Conservation (phyloP, 2,113 vertebrate genomes). For the Erpornis zantholeuca region DNA sequence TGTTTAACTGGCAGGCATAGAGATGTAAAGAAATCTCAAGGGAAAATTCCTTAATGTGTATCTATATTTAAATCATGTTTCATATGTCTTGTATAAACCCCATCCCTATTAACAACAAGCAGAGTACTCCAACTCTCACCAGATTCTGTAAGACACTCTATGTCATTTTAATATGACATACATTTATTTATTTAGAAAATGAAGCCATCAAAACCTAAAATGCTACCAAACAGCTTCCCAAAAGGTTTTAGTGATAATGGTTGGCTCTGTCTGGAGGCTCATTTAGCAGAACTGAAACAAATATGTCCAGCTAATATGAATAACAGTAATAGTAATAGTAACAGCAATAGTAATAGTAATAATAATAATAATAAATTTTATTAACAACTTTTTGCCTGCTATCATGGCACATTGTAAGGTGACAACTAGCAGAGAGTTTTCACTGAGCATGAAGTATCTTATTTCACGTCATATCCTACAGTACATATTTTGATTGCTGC, state of each 20-base stretch:
- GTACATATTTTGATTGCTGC: not conserved
- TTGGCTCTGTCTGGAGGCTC: not conserved
- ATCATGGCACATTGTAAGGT: not conserved
- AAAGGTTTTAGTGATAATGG: not conserved
- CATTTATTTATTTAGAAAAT: not conserved
- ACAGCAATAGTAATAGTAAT: too few species aligned
- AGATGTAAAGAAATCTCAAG: not conserved
- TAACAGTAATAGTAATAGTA: too few species aligned
- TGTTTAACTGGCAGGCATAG: not conserved
- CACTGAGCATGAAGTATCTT: not conserved
- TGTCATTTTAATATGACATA: not conserved
- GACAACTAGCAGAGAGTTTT: not conserved
- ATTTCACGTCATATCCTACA: not conserved
- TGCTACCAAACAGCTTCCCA: not conserved
- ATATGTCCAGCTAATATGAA: not conserved
- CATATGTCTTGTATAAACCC: not conserved
- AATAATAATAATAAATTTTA: not conserved
- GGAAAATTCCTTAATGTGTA: not conserved
- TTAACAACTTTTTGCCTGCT: not conserved
- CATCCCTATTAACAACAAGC: not conserved
- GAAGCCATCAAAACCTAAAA: not conserved
- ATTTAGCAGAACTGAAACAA: not conserved
- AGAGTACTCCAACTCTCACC: not conserved
- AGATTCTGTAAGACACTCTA: not conserved
- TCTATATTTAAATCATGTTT: not conserved